Evolutionary conservation across 2,113 vertebrate species (phyloP).

Genomic region (Ancistrus triradiatus): DNA sequence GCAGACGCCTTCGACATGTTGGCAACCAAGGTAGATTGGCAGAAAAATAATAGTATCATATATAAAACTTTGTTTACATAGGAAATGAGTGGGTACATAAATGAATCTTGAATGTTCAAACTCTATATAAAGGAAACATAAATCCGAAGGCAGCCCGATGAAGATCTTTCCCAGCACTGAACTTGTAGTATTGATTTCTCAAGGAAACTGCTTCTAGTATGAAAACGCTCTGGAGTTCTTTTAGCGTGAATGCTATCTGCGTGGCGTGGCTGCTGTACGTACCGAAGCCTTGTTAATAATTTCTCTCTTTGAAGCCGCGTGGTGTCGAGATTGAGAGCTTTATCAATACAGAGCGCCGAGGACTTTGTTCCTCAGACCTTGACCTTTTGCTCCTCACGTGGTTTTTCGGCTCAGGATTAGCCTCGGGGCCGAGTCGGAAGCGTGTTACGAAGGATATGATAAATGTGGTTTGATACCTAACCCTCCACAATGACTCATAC

Average conservation of each 20-base stretch:
- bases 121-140: too few relatives aligned
- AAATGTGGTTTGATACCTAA: not conserved
- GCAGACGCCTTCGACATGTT: too few relatives aligned
- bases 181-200: too few relatives aligned
- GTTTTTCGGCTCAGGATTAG: slow-evolving; percentile 58
- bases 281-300: slow-evolving; percentile 54
- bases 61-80: too few relatives aligned
- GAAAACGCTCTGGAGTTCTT: too few relatives aligned
- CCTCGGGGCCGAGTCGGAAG: slow-evolving; percentile 38
- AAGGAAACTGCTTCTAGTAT: too few relatives aligned
- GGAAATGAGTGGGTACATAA: too few relatives aligned
- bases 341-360: slow-evolving; percentile 57
- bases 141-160: too few relatives aligned
- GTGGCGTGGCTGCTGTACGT: slow-evolving; percentile 1
- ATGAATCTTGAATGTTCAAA: too few relatives aligned
- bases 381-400: slow-evolving; percentile 55
- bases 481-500: not conserved
- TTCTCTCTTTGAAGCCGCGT: slow-evolving; percentile 45
- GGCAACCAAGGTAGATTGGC: too few relatives aligned
- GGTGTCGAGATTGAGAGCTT: slow-evolving; percentile 51
- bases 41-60: too few relatives aligned
- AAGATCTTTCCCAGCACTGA: too few relatives aligned
- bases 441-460: slow-evolving; percentile 6
- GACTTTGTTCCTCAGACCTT: slow-evolving; percentile 61
- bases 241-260: not conserved